Percentiles rank a stretch among this genome's conserved stretches.
phyloP scores from a whole-genome alignment of 2,888 invertebrate genomes.

The Pseudococcus viburni region DNA sequence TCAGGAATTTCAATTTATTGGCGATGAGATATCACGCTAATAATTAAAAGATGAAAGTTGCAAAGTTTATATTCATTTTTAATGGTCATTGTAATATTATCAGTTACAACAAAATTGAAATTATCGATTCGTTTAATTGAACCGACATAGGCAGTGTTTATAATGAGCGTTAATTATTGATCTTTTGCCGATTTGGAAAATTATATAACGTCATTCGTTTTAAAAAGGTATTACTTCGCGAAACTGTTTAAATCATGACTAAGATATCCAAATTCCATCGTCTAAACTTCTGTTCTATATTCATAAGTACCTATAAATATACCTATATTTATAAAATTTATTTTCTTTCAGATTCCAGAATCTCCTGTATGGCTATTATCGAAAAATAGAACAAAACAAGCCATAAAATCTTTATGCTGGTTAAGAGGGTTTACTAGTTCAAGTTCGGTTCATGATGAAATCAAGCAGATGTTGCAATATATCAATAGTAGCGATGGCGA shows the following conservation, averaged over 20 bases:
- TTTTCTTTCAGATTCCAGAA: conserved; percentile 52
- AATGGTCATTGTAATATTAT: background rate
- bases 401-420: conserved; percentile 47
- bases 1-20: background rate
- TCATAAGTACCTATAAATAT: no score
- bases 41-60: conserved; percentile 1
- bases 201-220: background rate
- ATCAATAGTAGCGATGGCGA: background rate
- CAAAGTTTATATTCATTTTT: background rate
- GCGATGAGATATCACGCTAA: background rate
- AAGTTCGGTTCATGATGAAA: conserved; percentile 27
- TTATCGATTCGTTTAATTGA: conserved; percentile 14
- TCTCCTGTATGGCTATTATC: conserved; percentile 54
- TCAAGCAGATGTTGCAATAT: conserved; percentile 31
- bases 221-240: background rate
- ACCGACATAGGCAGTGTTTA: background rate
- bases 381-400: conserved; percentile 26
- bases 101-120: background rate
- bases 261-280: no score
- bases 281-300: no score
- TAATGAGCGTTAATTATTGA: background rate
- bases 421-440: conserved; percentile 46
- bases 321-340: background rate
- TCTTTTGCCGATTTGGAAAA: background rate
- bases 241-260: no score